Evolutionary conservation across 2,113 vertebrate genomes (phyloP).

Genomic region (Stegastes partitus): DNA sequence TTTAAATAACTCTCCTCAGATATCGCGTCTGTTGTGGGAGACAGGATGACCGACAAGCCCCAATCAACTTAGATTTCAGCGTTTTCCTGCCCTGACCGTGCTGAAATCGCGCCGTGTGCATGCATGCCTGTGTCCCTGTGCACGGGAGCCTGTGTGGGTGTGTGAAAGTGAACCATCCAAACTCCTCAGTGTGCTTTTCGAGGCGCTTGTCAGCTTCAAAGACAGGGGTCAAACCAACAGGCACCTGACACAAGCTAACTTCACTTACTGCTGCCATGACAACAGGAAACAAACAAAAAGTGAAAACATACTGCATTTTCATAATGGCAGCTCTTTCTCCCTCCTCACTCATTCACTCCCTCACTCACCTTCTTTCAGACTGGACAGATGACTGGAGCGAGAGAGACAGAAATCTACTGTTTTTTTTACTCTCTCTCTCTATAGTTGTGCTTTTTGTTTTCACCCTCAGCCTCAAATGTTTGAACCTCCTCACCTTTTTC

Average conservation of each 20-base stretch:
- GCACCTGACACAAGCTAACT: constrained; percentile 67
- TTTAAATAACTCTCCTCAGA: not conserved
- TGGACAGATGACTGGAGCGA: constrained; percentile 37
- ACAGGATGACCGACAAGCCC: constrained; percentile 21
- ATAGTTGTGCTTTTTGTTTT: constrained; percentile 33
- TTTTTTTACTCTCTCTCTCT: constrained; percentile 18
- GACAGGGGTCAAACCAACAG: constrained; percentile 71
- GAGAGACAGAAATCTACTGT: constrained; percentile 45
- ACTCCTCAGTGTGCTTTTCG: constrained; percentile 51
- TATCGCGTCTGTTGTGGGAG: not conserved
- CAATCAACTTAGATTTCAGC: constrained; percentile 46
- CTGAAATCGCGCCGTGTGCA: constrained; percentile 2
- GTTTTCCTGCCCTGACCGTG: constrained; percentile 15
- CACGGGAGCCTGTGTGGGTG: constrained; percentile 44
- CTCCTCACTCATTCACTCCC: constrained; percentile 3
- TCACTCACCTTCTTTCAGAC: constrained; percentile 11
- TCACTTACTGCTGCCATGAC: constrained; percentile 69
- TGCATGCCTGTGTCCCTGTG: constrained; percentile 23
- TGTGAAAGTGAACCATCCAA: constrained; percentile 67
- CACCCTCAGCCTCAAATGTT: constrained; percentile 13
- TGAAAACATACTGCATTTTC: constrained; percentile 55
- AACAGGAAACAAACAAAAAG: constrained; percentile 74
- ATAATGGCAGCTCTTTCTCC: constrained; percentile 51
- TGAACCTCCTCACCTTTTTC: constrained; percentile 49
- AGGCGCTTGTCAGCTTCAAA: constrained; percentile 69